Conservation (phyloP, 2,888 invertebrate genomes). For the Lithosia quadra region DNA sequence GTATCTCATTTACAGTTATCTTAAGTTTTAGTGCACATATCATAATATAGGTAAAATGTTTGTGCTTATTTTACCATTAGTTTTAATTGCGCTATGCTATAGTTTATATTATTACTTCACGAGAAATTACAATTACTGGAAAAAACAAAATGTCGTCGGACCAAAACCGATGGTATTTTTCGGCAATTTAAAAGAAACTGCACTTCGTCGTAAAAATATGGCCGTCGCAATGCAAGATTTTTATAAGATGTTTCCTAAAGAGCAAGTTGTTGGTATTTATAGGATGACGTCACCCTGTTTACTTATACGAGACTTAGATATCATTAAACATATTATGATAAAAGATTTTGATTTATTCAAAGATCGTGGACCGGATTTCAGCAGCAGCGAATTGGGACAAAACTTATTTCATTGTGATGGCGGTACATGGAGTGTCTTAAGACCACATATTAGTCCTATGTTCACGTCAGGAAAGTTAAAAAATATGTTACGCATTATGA, state of each 20-base stretch:
- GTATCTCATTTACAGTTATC: background rate
- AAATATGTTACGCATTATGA: conserved; percentile 62
- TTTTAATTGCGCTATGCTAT: conserved; percentile 9
- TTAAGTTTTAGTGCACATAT: background rate
- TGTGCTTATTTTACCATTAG: background rate
- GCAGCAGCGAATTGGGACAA: conserved; percentile 56
- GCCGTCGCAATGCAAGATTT: conserved; percentile 25
- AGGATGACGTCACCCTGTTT: conserved; percentile 57
- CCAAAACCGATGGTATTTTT: conserved; percentile 49
- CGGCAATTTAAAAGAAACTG: conserved; percentile 48
- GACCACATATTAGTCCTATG: conserved; percentile 60
- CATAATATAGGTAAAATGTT: conserved; percentile 2
- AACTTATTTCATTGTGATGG: conserved; percentile 68
- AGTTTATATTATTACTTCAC: conserved; percentile 41
- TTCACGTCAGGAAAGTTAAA: conserved; percentile 67
- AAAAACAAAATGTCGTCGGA: conserved; percentile 42
- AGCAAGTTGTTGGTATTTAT: conserved; percentile 53
- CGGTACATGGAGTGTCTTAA: conserved; percentile 62
- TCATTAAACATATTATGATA: conserved; percentile 66
- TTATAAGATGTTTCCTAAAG: conserved; percentile 48
- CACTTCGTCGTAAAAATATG: conserved; percentile 23
- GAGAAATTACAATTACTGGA: conserved; percentile 42
- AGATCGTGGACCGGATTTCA: conserved; percentile 64
- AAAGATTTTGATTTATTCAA: conserved; percentile 67
- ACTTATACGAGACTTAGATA: conserved; percentile 66